These are phyloP conservation scores for Tribolium castaneum DNA, from an alignment of 1,140 invertebrate species.

Conservation along the genomic window DNA sequence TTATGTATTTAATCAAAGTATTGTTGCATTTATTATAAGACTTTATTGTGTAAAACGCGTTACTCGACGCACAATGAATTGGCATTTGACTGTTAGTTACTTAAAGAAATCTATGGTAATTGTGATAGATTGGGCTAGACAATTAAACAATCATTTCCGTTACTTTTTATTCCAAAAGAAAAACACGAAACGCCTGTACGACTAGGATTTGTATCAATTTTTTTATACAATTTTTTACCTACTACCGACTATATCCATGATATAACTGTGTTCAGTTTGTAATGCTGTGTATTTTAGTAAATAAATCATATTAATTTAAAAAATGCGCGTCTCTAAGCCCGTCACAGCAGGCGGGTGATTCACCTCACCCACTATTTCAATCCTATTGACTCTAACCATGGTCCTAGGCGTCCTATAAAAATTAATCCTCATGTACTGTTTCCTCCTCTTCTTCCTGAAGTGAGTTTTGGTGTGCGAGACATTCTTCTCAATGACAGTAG, in stretches of 20 bases:
- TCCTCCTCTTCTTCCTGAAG: constrained; percentile 80
- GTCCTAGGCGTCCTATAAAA: constrained; percentile 78
- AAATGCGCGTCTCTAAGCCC: constrained; percentile 50
- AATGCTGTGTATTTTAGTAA: constrained; percentile 37
- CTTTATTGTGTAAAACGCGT: constrained; percentile 20
- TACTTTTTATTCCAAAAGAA: constrained; percentile 21
- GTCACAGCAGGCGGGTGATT: constrained; percentile 59
- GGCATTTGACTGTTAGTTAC: constrained; percentile 36
- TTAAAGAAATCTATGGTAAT: constrained; percentile 29
- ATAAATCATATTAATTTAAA: constrained; percentile 47
- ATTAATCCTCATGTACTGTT: constrained; percentile 81
- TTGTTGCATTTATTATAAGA: constrained; percentile 35
- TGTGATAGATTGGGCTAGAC: constrained; percentile 31
- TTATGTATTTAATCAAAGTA: constrained; percentile 34
- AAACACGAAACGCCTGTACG: constrained; percentile 11
- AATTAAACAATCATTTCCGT: constrained; percentile 7
- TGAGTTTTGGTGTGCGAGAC: constrained; percentile 84
- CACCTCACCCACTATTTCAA: constrained; percentile 65
- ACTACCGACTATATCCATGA: constrained; percentile 37
- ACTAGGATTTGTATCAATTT: constrained; percentile 28
- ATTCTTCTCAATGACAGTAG: constrained; percentile 91
- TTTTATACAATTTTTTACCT: constrained; percentile 49
- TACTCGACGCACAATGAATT: neutral
- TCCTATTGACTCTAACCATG: constrained; percentile 79
- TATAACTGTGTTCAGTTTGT: constrained; percentile 41